These are phyloP conservation scores for Drosophila cardini DNA, from an alignment of 1,140 invertebrate species.

Conservation along the genomic window DNA sequence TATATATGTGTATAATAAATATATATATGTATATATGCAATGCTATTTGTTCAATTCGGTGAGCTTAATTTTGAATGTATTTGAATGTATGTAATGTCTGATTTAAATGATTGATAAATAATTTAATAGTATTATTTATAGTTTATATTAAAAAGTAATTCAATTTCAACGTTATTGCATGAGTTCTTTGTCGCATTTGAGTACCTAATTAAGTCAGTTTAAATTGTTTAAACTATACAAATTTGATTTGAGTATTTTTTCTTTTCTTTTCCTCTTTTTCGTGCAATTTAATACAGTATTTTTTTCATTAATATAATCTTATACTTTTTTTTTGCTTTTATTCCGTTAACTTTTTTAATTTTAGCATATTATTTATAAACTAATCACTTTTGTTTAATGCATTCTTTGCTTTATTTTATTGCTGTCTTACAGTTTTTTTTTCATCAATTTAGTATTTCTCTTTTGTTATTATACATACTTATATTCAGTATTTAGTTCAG, in stretches of 20 bases:
- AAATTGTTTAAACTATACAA: constrained; percentile 48
- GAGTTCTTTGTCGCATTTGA: constrained; percentile 39
- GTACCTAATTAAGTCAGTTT: constrained; percentile 43
- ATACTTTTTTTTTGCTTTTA: constrained; percentile 25
- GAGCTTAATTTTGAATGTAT: constrained; percentile 76
- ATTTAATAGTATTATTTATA: constrained; percentile 49
- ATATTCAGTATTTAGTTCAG: constrained; percentile 39
- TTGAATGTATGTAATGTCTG: constrained; percentile 29
- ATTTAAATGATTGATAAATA: constrained; percentile 58
- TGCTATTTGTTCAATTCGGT: constrained; percentile 68
- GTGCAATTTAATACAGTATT: constrained; percentile 21
- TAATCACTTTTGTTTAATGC: constrained; percentile 37
- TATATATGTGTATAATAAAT: constrained; percentile 29
- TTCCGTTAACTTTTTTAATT: constrained; percentile 51
- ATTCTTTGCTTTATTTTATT: constrained; percentile 55
- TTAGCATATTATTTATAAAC: constrained; percentile 33
- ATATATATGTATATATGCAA: constrained; percentile 58
- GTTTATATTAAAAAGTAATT: constrained; percentile 75
- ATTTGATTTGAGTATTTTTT: constrained; percentile 36
- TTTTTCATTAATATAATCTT: constrained; percentile 17
- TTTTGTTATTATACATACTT: constrained; percentile 41
- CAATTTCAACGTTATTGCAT: constrained; percentile 76
- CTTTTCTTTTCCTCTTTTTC: not conserved
- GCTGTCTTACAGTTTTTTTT: constrained; percentile 63
- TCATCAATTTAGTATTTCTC: constrained; percentile 38